Base-by-base conservation (phyloP, 1,140 invertebrate genomes). In the Drosophila rhopaloa region DNA sequence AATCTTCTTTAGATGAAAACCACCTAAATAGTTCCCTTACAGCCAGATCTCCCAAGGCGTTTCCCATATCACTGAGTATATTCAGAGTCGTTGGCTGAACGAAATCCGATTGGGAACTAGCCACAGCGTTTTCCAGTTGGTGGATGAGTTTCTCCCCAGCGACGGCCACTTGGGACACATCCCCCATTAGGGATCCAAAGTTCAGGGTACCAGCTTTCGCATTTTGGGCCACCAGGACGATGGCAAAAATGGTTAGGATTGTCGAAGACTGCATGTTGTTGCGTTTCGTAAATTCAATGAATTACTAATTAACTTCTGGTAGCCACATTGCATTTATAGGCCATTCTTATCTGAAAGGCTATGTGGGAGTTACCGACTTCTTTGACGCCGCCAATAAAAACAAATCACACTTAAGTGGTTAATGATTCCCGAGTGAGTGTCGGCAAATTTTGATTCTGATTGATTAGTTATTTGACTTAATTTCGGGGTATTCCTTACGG, bases 321-420 rank as follows among this genome's bases (percentile, higher is more conserved):
- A 11, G 32, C 19, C n/a, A 37, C 29, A 27, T 11, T n/a, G 29
- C 13, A 74, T 79, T 79, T 79, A 79, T 79, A 79, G 60, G 13
- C 14, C 35, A 11, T 46, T 54, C 65, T 72, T 79, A 79, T 78
- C 76, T 16, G 0, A 6, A 5, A 8, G 24, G 2, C 1, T 40
- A 32, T 71, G 16, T 14, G 38, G 32, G 24, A 66, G 38, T 40
- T 27, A 38, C 32, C 44, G 8, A 35, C 13, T 67, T 47, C 62
- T 66, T 68, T 54, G 58, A 51, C 62, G 47, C 47, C 47, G 61
- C 37, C 43, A 72, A 58, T 43, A 75, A 75, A 63, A 63, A 27
- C 32, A 63, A 75, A 75, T 63, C 70, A 46, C 9, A 40, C 37
- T 66, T 58, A 40, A 81, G 60, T 81, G 47, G 38, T 11, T 43